A percentile compares a stretch with the other conserved stretches of the same genome.
Conservation (phyloP, 2,888 invertebrate species). For the Cistogaster globosa region DNA sequence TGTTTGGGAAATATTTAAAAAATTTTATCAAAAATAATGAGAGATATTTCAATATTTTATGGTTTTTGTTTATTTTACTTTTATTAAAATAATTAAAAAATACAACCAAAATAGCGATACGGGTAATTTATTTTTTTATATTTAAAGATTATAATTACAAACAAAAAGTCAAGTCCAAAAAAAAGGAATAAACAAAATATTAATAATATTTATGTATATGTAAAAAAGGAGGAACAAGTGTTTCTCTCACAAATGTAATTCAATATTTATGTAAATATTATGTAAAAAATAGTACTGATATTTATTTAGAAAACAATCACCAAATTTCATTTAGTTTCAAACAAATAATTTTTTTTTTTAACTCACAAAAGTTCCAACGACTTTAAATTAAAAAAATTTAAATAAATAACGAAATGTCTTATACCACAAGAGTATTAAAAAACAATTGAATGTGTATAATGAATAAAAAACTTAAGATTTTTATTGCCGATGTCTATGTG, state of each 20-base stretch:
- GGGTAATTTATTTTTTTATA: slow-evolving; percentile 54
- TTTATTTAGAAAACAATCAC: slow-evolving; percentile 4
- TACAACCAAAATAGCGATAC: slow-evolving; percentile 47
- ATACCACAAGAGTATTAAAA: slow-evolving; percentile 57
- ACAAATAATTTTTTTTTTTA: slow-evolving; percentile 7
- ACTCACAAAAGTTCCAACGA: slow-evolving; percentile 53
- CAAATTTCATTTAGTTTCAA: not conserved
- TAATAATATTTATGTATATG: not conserved
- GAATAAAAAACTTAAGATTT: slow-evolving; percentile 31
- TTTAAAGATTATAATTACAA: not conserved
- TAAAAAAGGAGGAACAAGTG: slow-evolving; percentile 30
- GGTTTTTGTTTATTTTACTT: not conserved
- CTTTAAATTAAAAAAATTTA: slow-evolving; percentile 9
- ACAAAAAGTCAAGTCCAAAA: slow-evolving; percentile 13
- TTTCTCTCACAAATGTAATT: slow-evolving; percentile 14
- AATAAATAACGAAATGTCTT: not conserved
- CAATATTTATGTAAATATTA: slow-evolving; percentile 36
- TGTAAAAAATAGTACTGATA: slow-evolving; percentile 44
- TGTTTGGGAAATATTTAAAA: too few relatives aligned
- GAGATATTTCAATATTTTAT: not conserved
- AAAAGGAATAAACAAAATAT: slow-evolving; percentile 14
- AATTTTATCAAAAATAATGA: too few relatives aligned
- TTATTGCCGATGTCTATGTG: slow-evolving; percentile 51
- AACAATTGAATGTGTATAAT: slow-evolving; percentile 47
- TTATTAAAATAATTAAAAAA: not conserved